Evolutionary conservation across 92 coral and sea anemone species (phyloP), one percentile per base, ranked within the genome.

Genomic region (Paragorgia papillata): DNA sequence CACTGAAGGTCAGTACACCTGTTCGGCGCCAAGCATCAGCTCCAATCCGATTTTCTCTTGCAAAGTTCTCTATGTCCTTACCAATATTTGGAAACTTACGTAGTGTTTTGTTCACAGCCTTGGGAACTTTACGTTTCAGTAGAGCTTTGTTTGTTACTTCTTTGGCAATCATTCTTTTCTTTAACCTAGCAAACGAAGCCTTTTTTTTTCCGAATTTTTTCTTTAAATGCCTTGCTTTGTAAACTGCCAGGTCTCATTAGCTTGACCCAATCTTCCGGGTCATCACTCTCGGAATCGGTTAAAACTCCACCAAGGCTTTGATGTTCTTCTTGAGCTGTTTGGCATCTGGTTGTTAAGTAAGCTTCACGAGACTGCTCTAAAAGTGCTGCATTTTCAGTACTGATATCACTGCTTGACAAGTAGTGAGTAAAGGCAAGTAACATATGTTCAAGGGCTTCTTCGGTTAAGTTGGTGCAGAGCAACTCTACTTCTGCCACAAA

Each of bases 21-120:
- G 89, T 85, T 21, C 79, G 62, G 3, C 80, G 67, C 89, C 89
- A 85, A 1, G 85, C 57, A 57, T 85, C 85, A 6, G 89, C 86
- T 34, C 86, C 89, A 67, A 85, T 49, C 21, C 86, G 49, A 19
- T 53, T 85, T 24, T 80, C 85, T 19, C 62, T 48, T 0, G 78
- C 88, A 79, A 71, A 85, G 6, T 40, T 56, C 60, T 85, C 88
- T 34, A 79, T 85, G 19, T 34, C 88, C 26, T 71, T 79, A 15
- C 88, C 88, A 63, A 85, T 79, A 40, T 85, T 20, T 40, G 88
- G 85, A 43, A 48, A 85, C 66, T 74, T 80, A 1, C 51, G 39
- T 1, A 85, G 35, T 13, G 82, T 80, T 57, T 64, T 85, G 27
- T 61, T 69, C 14, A 57, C 84, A 31, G 31, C 34, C 26, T 20